These are phyloP conservation scores for Cantharis rustica DNA, from an alignment of 2,888 invertebrate genomes.

Conservation along the genomic window DNA sequence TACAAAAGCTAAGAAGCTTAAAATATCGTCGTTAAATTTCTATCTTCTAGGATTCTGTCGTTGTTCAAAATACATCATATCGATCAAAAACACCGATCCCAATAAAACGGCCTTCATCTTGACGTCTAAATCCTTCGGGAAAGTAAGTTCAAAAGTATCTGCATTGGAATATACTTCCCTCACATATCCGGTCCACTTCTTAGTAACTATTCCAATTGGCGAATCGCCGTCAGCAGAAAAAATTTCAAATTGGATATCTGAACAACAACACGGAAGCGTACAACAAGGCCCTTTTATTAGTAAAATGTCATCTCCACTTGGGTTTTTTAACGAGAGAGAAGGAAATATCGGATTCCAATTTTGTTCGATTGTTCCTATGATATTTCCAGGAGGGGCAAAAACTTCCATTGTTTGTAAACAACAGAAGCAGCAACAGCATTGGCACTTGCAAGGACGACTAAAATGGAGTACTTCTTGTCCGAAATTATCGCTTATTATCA, in stretches of 20 bases:
- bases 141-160: constrained; percentile 86
- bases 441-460: constrained; percentile 79
- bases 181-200: constrained; percentile 84
- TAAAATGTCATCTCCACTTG: constrained; percentile 73
- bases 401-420: constrained; percentile 82
- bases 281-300: constrained; percentile 82
- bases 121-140: constrained; percentile 87
- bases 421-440: constrained; percentile 84
- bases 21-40: too few species aligned
- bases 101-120: constrained; percentile 80
- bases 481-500: constrained; percentile 82
- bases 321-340: constrained; percentile 74
- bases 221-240: constrained; percentile 75
- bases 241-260: constrained; percentile 82
- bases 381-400: constrained; percentile 70
- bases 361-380: constrained; percentile 74
- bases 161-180: constrained; percentile 84
- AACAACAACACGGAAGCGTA: constrained; percentile 79
- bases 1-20: too few species aligned
- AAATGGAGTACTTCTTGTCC: constrained; percentile 86
- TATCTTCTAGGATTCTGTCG: neutral
- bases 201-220: constrained; percentile 84
- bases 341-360: constrained; percentile 78
- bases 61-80: constrained; percentile 2
- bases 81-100: constrained; percentile 80